Conservation (phyloP, 2,888 invertebrate species). For the Entomobrya proxima region DNA sequence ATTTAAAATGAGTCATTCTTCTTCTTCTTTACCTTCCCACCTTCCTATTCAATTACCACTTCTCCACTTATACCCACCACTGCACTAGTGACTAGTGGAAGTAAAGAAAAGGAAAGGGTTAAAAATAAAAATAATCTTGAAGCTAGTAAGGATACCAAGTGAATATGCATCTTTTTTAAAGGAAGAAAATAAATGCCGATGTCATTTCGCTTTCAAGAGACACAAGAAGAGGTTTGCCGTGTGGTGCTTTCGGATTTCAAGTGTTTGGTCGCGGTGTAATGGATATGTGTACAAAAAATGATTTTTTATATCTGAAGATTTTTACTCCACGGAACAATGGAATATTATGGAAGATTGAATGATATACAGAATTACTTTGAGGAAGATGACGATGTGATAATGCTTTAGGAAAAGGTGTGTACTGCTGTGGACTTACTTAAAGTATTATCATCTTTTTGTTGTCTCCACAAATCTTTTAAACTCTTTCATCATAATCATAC, state of each 20-base stretch:
- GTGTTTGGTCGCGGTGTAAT: neutral
- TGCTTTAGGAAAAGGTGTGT: neutral
- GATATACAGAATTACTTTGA: neutral
- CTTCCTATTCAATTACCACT: neutral
- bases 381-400: neutral
- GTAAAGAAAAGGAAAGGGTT: neutral
- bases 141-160: too few species aligned
- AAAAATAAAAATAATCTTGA: neutral
- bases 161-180: neutral
- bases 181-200: conserved; percentile 47
- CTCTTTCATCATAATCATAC: neutral
- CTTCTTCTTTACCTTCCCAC: neutral
- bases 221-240: neutral
- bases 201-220: conserved; percentile 38
- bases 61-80: too few species aligned
- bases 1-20: conserved; percentile 31
- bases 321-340: neutral
- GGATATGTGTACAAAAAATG: neutral
- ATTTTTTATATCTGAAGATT: neutral
- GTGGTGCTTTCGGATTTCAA: neutral
- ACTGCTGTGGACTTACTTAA: neutral
- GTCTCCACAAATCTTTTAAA: conserved; percentile 21
- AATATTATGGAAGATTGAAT: neutral
- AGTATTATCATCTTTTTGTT: neutral
- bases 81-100: too few species aligned